Percentiles rank a stretch among this genome's conserved stretches.
Conservation (phyloP, 2,797 vertebrate species). For the Hapalemur alaotrensis region DNA sequence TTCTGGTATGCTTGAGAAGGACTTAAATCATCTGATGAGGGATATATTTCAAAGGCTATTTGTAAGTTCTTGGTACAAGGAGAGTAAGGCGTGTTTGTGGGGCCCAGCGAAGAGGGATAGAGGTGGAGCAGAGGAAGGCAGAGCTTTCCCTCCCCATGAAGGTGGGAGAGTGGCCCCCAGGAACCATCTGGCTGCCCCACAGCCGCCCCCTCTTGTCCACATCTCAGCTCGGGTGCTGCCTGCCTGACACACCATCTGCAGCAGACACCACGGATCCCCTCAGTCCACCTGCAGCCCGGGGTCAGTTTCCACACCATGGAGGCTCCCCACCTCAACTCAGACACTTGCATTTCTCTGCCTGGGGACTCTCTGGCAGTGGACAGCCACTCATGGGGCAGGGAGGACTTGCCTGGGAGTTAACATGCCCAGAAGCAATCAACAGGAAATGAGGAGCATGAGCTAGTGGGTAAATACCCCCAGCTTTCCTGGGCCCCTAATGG, state of each 20-base stretch:
- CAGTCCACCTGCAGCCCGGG: accelerated
- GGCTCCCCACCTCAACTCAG: neutral
- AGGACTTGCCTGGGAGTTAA: neutral
- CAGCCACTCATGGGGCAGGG: neutral
- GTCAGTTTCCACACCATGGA: neutral
- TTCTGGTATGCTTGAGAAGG: neutral
- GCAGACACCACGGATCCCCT: neutral
- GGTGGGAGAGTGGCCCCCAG: too few species aligned
- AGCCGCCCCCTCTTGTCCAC: neutral
- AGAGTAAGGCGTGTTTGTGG: neutral
- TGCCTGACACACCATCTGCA: neutral
- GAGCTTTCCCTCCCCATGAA: neutral
- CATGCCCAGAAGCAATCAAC: neutral
- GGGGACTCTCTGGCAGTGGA: neutral
- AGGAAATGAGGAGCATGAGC: neutral
- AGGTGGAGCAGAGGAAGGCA: neutral
- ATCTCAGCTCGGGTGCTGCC: neutral
- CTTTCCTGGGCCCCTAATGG: neutral
- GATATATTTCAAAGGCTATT: neutral
- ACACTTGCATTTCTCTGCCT: neutral
- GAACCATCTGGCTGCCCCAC: neutral
- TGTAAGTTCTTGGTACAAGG: neutral
- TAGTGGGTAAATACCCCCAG: neutral
- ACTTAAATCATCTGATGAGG: neutral
- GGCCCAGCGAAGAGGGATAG: neutral